Conservation (phyloP, 2,888 invertebrate species). For the Nebria brevicollis region DNA sequence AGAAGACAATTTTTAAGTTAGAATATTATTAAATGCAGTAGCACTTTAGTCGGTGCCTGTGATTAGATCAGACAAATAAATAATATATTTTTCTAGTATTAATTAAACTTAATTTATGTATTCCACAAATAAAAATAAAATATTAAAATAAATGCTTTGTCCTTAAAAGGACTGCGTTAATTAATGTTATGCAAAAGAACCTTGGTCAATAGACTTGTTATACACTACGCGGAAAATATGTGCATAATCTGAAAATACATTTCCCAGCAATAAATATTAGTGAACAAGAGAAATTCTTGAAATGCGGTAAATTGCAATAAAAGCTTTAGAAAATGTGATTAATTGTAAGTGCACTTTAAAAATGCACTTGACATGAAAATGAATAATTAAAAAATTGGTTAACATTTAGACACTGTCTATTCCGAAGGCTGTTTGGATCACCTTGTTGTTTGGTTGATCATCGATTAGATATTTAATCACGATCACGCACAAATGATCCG, state of each 20-base stretch:
- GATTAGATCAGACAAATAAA: no score
- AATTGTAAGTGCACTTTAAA: not conserved
- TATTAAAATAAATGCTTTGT: not conserved
- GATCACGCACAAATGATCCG: constrained; percentile 1
- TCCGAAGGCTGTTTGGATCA: not conserved
- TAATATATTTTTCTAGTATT: no score
- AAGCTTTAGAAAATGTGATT: not conserved
- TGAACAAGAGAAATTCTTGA: not conserved
- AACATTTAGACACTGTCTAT: not conserved
- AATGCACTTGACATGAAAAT: not conserved
- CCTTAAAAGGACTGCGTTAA: not conserved
- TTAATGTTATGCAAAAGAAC: not conserved
- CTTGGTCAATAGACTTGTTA: not conserved
- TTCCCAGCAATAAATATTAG: not conserved
- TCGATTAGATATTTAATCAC: not conserved
- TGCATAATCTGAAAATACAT: not conserved
- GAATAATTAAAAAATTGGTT: not conserved
- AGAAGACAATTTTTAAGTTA: no score
- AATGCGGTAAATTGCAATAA: not conserved
- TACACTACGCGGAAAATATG: not conserved
- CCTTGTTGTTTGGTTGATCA: constrained; percentile 1
- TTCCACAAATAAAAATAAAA: no score
- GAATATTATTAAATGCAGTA: no score
- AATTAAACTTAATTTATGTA: no score
- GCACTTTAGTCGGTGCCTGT: no score